Base-by-base conservation (phyloP, 1,140 invertebrate genomes). In the Rhopalosiphum padi region DNA sequence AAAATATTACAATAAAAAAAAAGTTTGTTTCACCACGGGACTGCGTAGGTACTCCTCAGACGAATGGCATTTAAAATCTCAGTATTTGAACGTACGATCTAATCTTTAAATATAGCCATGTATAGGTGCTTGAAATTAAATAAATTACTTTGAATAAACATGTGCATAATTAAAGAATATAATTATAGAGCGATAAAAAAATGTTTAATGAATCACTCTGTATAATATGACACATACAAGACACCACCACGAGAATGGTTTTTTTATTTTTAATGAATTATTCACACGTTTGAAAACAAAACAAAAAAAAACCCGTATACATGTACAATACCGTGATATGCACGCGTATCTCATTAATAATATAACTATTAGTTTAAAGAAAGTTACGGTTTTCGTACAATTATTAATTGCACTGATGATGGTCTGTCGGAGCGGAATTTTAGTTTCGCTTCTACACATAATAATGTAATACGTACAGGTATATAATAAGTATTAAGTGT, bases 181-280 rank as follows among this genome's bases (percentile, higher is more conserved):
- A n/a, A 68, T 68, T n/a, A 68, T n/a, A 3, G 8, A 5, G 23
- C 15, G 60, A 68, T 18, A 7, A n/a, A n/a, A 5, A 68, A n/a
- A n/a, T 68, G 11, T 68, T 30, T n/a, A 15, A n/a, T 15, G 15
- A 68, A 68, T 68, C 60, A n/a, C 30, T n/a, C 60, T 68, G 77
- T 83, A 37, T 37, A 23, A 37, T 23, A 83, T 35, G 22, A 23
- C 35, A 21, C 2, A 23, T 35, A 9, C 7, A 83, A 23, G n/a
- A 35, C 35, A 37, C 77, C 35, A 23, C 35, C 35, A 9, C 23
- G 21, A 21, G 21, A 83, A 82, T 37, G n/a, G 18, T 37, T 82
- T 83, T 83, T 82, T 68, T 68, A n/a, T 83, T 83, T 37, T 37
- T 37, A 83, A 83, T 83, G n/a, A 83, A 83, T 83, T 37, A 83